A percentile compares a stretch with the other conserved stretches of the same genome.
Conservation (phyloP, 2,888 invertebrate species). For the Yponomeuta malinellus region DNA sequence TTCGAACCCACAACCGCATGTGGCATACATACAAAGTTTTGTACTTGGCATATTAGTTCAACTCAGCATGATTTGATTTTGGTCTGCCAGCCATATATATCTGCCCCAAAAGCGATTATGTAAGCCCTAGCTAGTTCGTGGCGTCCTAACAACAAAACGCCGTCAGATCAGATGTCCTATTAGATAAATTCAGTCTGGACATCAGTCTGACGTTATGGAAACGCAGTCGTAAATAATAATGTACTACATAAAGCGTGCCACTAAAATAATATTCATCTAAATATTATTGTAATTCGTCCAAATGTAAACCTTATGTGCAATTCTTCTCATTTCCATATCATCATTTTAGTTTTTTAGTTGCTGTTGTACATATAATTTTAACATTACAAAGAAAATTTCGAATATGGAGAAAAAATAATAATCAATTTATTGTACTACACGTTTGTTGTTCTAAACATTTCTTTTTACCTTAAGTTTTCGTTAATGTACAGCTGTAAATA, state of each 20-base stretch:
- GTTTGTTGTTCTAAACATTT: slow-evolving; percentile 67
- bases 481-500: slow-evolving; percentile 74
- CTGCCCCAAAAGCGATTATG: too few relatives aligned
- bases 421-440: slow-evolving; percentile 41
- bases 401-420: slow-evolving; percentile 53
- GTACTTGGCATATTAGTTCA: too few relatives aligned
- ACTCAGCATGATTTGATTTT: too few relatives aligned
- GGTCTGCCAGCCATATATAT: too few relatives aligned
- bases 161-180: neutral
- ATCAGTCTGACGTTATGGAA: neutral
- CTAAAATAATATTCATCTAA: slow-evolving; percentile 39
- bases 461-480: slow-evolving; percentile 52
- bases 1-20: too few relatives aligned
- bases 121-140: too few relatives aligned
- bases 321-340: slow-evolving; percentile 71
- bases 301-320: slow-evolving; percentile 68
- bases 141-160: too few relatives aligned
- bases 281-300: slow-evolving; percentile 63
- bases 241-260: slow-evolving; percentile 31
- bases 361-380: slow-evolving; percentile 71
- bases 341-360: slow-evolving; percentile 67
- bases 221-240: slow-evolving; percentile 7
- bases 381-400: slow-evolving; percentile 49
- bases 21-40: too few relatives aligned
- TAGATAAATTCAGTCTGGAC: neutral